Evolutionary conservation across 2,113 vertebrate genomes (phyloP).

Genomic region (Alectura lathami): DNA sequence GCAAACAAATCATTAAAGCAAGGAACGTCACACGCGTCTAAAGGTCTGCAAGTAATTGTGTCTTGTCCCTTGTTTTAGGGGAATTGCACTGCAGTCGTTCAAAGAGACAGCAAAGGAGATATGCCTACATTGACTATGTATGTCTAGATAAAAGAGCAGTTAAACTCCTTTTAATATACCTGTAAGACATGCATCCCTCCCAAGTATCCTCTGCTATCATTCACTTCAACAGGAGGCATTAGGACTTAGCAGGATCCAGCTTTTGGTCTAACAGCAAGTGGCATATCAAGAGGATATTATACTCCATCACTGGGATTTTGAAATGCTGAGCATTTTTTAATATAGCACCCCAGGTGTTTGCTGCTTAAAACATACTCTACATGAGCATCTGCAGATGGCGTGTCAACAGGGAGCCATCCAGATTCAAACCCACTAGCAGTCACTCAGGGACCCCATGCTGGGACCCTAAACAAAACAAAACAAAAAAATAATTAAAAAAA

Average conservation of each 20-base stretch:
- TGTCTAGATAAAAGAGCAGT: not conserved
- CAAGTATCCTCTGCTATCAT: slow-evolving; percentile 6
- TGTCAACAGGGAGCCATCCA: slow-evolving; percentile 48
- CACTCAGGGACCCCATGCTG: slow-evolving; percentile 1
- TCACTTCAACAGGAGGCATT: slow-evolving; percentile 46
- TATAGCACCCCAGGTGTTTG: slow-evolving; percentile 62
- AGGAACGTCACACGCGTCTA: not conserved
- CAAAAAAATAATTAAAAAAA: not conserved
- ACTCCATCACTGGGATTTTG: slow-evolving; percentile 55
- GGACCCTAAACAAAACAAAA: not conserved
- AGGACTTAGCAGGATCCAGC: slow-evolving; percentile 47
- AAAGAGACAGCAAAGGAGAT: not conserved
- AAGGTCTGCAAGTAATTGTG: not conserved
- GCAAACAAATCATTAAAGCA: not conserved
- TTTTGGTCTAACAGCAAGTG: slow-evolving; percentile 50
- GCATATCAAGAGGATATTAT: slow-evolving; percentile 51
- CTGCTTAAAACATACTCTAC: slow-evolving; percentile 62
- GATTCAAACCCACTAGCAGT: slow-evolving; percentile 39
- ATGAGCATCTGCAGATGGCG: slow-evolving; percentile 63
- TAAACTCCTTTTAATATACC: slow-evolving; percentile 28
- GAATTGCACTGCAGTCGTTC: not conserved
- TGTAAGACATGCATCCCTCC: not conserved
- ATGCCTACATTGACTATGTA: not conserved
- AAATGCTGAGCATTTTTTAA: slow-evolving; percentile 69
- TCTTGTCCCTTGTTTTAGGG: not conserved